A percentile compares a stretch with the other conserved stretches of the same genome.
phyloP scores from a whole-genome alignment of 2,797 vertebrate genomes.

The Parauchenoglanis punctatus region DNA sequence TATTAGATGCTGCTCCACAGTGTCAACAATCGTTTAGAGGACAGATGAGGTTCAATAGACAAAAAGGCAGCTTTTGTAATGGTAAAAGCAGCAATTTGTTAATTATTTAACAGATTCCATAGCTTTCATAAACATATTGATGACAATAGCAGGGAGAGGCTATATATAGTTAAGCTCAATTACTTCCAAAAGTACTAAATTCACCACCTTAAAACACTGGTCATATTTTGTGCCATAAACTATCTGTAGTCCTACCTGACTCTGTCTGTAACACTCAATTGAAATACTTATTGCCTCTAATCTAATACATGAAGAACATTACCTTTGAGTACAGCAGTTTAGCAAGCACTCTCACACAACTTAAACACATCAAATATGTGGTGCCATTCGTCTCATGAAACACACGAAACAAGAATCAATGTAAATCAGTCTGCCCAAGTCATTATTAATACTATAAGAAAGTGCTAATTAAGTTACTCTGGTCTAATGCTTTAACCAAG shows the following conservation, averaged over 20 bases:
- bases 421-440: constrained; percentile 64
- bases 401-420: constrained; percentile 63
- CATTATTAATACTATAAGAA: constrained; percentile 64
- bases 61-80: constrained; percentile 45
- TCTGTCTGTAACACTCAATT: constrained; percentile 58
- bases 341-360: constrained; percentile 57
- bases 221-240: constrained; percentile 33
- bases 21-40: constrained; percentile 92
- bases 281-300: constrained; percentile 58
- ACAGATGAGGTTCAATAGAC: constrained; percentile 70
- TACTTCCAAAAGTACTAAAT: constrained; percentile 26
- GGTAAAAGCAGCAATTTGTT: constrained; percentile 27
- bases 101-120: constrained; percentile 37
- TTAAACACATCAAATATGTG: constrained; percentile 62
- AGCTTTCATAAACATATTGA: background rate
- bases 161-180: background rate
- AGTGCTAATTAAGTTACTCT: constrained; percentile 68
- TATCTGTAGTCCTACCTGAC: constrained; percentile 46
- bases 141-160: background rate
- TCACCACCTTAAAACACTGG: background rate
- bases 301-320: constrained; percentile 56
- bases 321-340: constrained; percentile 60
- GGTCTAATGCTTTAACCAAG: constrained; percentile 76
- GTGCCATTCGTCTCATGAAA: constrained; percentile 59
- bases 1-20: constrained; percentile 90